Evolutionary conservation across 2,113 vertebrate genomes (phyloP), one percentile per base, ranked within the genome.

Genomic region (Sinosuthora webbiana): DNA sequence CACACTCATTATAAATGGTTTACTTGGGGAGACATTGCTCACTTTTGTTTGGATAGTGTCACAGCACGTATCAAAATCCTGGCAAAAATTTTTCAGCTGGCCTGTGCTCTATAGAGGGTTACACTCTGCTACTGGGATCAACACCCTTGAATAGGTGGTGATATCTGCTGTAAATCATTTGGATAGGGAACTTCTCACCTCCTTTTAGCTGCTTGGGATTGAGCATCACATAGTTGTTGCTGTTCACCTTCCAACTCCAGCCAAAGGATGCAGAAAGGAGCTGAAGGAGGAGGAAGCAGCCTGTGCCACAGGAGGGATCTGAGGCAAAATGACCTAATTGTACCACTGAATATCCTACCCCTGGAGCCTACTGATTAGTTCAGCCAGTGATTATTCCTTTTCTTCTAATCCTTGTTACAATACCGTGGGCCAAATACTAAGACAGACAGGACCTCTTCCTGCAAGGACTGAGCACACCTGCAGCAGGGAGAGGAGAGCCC

Each of bases 61-160:
- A 92, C 59, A 68, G 89, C 45, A 69, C 28, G 15, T 42, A 65
- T 16, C 41, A 84, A 94, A 93, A 82, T 35, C 70, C 50, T 31
- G n/a, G 25, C 57, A 79, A 60, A 41, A 42, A 2, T 7, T 19
- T 70, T 79, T 49, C 81, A 93, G 35, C 67, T 75, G 49, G 59
- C 15, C 55, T 42, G 17, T 55, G 71, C 42, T 52, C 5, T 31
- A 4, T 6, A 31, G 64, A 83, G 30, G 33, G 20, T 52, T 76
- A 73, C 27, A 42, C 11, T 42, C 55, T 68, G 6, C 17, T 2
- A 1, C 78, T 35, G 62, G 35, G 25, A 73, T 35, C 63, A 45
- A 44, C 55, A 69, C 17, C 22, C 35, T 68, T 47, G 30, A 79
- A 25, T 45, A 39, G 68, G 37, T 4, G 6, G 50, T 2, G 4